Evolutionary conservation across 2,888 invertebrate species (phyloP).

Genomic region (Xestia rhomboidea): DNA sequence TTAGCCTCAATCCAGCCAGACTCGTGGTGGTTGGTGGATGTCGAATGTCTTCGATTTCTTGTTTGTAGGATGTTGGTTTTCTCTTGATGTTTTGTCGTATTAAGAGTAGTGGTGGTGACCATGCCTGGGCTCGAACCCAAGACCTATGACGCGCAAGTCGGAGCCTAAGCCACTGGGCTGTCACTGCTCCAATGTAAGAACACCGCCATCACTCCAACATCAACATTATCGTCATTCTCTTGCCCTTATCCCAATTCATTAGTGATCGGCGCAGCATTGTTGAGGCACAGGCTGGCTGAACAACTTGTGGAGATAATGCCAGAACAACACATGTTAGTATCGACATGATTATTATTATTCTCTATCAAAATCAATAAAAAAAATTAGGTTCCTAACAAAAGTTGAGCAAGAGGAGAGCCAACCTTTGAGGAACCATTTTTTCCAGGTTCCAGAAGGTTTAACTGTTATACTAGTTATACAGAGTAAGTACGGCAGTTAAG

Average conservation of each 20-base stretch:
- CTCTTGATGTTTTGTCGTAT: not conserved
- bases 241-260: no score
- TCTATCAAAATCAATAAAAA: not conserved
- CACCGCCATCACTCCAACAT: not conserved
- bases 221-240: no score
- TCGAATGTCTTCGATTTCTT: not conserved
- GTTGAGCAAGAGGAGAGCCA: not conserved
- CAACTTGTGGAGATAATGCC: no score
- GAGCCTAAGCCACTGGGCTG: not conserved
- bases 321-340: no score
- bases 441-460: not conserved
- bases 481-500: constrained; percentile 32
- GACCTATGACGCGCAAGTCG: not conserved
- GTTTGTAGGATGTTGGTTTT: no score
- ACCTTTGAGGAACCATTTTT: not conserved
- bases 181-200: not conserved
- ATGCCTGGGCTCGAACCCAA: not conserved
- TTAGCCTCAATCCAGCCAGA: not conserved
- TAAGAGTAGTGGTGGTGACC: not conserved
- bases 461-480: constrained; percentile 18
- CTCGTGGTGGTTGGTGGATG: not conserved
- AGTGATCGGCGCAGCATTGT: no score
- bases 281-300: no score
- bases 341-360: no score
- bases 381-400: not conserved